Evolutionary conservation across 2,888 invertebrate species (phyloP).

Genomic region (Onchidella celtica): DNA sequence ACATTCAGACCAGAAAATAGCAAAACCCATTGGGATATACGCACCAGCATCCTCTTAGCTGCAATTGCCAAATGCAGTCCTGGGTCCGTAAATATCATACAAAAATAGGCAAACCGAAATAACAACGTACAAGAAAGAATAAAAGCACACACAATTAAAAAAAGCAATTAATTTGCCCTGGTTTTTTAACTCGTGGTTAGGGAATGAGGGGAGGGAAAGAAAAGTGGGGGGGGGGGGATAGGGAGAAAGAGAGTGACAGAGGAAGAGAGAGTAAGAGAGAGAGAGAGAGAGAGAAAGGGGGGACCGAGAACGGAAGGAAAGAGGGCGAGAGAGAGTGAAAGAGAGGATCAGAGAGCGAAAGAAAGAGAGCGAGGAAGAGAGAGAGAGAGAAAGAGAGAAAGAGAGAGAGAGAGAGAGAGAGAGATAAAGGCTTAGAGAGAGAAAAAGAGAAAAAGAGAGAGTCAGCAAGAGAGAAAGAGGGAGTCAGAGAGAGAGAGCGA

Average conservation of each 20-base stretch:
- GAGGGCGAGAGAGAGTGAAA: constrained; percentile 23
- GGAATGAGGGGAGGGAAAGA: neutral
- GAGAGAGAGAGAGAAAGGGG: constrained; percentile 19
- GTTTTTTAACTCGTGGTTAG: neutral
- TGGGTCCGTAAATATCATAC: no score
- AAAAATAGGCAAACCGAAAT: no score
- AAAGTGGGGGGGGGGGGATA: neutral
- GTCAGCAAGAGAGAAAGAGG: no score
- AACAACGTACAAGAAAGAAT: no score
- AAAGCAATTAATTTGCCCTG: no score
- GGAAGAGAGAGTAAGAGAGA: constrained; percentile 15
- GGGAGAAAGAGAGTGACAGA: neutral
- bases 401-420: neutral
- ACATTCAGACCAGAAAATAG: no score
- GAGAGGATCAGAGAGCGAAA: no score
- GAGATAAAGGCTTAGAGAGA: neutral
- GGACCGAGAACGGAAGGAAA: neutral
- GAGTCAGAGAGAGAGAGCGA: neutral
- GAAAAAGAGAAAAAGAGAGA: neutral
- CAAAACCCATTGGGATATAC: no score
- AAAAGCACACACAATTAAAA: no score
- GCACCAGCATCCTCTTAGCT: no score
- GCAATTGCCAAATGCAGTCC: no score
- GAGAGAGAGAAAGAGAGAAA: constrained; percentile 26
- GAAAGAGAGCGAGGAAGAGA: constrained; percentile 2